Percentiles rank a stretch among this genome's conserved stretches.
phyloP scores from a whole-genome alignment of 2,888 invertebrate genomes.

The Lithodes maja region DNA sequence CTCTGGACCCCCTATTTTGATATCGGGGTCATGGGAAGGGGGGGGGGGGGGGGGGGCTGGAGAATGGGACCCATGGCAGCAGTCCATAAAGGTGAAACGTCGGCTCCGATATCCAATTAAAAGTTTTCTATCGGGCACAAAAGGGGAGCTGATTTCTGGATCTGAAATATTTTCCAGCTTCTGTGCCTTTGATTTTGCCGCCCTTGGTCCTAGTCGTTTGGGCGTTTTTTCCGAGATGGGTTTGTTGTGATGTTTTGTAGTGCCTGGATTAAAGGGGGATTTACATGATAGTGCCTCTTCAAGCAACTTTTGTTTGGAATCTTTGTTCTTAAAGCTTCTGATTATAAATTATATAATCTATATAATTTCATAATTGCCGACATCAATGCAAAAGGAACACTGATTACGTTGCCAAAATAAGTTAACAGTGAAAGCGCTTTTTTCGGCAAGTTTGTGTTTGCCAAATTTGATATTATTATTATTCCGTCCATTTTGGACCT shows the following conservation, averaged over 20 bases:
- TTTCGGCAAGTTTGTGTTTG: no score
- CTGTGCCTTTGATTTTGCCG: constrained; percentile 35
- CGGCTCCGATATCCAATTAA: constrained; percentile 43
- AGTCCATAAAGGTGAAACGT: constrained; percentile 34
- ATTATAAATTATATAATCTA: no score
- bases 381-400: no score
- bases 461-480: no score
- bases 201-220: not conserved
- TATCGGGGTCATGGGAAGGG: constrained; percentile 44
- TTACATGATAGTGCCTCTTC: no score
- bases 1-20: constrained; percentile 38
- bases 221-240: not conserved
- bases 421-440: no score
- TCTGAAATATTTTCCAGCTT: constrained; percentile 41
- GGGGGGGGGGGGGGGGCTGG: constrained; percentile 3
- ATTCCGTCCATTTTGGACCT: no score
- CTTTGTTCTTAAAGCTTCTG: no score
- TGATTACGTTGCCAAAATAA: no score
- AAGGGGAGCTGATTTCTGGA: constrained; percentile 44
- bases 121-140: constrained; percentile 44
- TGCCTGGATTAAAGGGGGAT: not conserved
- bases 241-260: constrained; percentile 14
- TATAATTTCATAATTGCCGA: no score
- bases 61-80: constrained; percentile 26
- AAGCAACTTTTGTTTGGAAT: no score